phyloP scores from a whole-genome alignment of 2,888 invertebrate genomes.

The Lasioglossum morio region DNA sequence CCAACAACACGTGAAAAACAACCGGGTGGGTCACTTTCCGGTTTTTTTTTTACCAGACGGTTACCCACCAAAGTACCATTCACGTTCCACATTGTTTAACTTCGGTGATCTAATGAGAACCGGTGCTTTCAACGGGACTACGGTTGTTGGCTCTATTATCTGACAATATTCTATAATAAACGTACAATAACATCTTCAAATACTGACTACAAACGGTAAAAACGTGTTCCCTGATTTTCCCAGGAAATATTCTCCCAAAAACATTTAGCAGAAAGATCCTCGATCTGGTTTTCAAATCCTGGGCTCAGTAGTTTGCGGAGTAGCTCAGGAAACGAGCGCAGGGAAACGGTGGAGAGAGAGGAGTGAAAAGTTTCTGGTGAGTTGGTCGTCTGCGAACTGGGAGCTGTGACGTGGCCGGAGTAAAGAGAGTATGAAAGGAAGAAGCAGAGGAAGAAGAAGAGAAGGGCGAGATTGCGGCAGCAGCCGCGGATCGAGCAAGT shows the following conservation, averaged over 20 bases:
- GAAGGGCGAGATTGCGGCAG: slow-evolving; percentile 70
- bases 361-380: neutral
- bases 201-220: too few relatives aligned
- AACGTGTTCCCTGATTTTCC: neutral
- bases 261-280: neutral
- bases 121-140: too few relatives aligned
- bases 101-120: too few relatives aligned
- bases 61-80: too few relatives aligned
- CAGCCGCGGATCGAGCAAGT: slow-evolving; percentile 54
- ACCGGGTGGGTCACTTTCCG: too few relatives aligned
- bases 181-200: too few relatives aligned
- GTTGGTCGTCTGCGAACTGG: neutral
- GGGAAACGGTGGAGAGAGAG: neutral
- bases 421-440: neutral
- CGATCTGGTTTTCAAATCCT: neutral
- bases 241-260: neutral
- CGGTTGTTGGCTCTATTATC: neutral
- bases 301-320: neutral
- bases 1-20: too few relatives aligned
- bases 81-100: too few relatives aligned
- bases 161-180: neutral
- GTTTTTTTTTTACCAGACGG: too few relatives aligned
- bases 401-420: neutral
- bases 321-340: neutral
- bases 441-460: slow-evolving; percentile 21